Evolutionary conservation across 2,113 vertebrate species (phyloP), one percentile per base, ranked within the genome.

Genomic region (Albula goreensis): DNA sequence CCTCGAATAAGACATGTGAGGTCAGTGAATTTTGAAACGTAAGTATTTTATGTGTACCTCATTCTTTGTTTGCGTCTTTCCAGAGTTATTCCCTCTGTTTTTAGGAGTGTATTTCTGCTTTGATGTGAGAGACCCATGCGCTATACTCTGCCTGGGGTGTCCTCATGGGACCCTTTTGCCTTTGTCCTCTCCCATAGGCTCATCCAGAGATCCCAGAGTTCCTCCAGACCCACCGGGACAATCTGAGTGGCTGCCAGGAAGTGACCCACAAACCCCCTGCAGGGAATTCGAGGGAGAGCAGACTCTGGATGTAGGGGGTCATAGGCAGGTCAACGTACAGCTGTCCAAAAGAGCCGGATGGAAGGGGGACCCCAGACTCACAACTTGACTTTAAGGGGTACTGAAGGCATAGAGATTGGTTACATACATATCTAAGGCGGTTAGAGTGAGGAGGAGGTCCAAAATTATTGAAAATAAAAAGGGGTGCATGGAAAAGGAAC

Each of bases 181-280:
- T 92, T 89, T 92, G 89, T 89, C 90, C 82, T 94, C 92, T 92
- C 86, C 91, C 91, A 41, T 84, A 96, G 96, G 94, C 93, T 89
- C 90, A 93, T 86, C 92, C 94, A 89, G 92, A 94, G 90, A 95
- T 96, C 92, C 92, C 94, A 89, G 92, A 94, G 90, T 95, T 96
- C 92, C 89, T 93, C 86, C 92, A 96, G 93, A 96, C 95, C 92
- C 95, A 95, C 92, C 92, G 95, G 89, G 93, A 95, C 92, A 94
- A 95, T 48, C 91, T 94, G 90, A 91, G 92, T 86, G 87, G 89
- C 87, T 92, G 85, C 86, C 91, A 91, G 88, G 92, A 94, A 89
- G 89, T 93, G 93, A 93, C 89, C 90, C 94, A 48, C 49, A 17
- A 66, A 19, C 49, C 74, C 74, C n/a, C 86, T 48, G 25, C 52